phyloP scores from a whole-genome alignment of 2,888 invertebrate genomes.

The Drosophila gaucha region DNA sequence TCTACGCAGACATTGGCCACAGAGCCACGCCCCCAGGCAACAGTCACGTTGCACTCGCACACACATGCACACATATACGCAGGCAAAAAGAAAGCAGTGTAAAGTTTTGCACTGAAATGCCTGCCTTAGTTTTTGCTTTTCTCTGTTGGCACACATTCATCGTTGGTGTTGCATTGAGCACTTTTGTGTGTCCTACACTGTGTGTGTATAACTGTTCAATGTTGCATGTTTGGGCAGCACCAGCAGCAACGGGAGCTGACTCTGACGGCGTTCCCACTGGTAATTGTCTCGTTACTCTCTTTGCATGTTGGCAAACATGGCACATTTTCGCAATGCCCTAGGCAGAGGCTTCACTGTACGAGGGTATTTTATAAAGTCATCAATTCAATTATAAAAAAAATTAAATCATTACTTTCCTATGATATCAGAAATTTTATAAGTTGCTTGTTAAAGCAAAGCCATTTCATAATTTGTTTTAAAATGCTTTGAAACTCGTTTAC shows the following conservation, averaged over 20 bases:
- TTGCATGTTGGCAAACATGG: constrained; percentile 74
- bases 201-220: constrained; percentile 63
- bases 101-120: constrained; percentile 66
- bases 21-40: constrained; percentile 38
- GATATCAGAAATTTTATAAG: too few relatives aligned
- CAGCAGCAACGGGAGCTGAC: constrained; percentile 29
- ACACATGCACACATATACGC: constrained; percentile 5
- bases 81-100: constrained; percentile 25
- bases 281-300: constrained; percentile 80
- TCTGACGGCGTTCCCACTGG: constrained; percentile 61
- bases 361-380: constrained; percentile 14
- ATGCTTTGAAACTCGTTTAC: too few relatives aligned
- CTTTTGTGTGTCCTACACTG: constrained; percentile 2
- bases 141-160: constrained; percentile 71
- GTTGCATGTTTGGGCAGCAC: constrained; percentile 62
- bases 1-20: constrained; percentile 76
- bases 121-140: constrained; percentile 63
- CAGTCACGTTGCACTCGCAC: constrained; percentile 34
- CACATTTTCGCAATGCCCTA: constrained; percentile 50
- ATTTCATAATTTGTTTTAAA: too few relatives aligned
- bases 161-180: constrained; percentile 17
- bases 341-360: constrained; percentile 39
- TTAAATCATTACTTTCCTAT: too few relatives aligned
- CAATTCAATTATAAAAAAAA: neutral
- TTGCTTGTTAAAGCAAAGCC: too few relatives aligned